Base-by-base conservation (phyloP, 2,797 vertebrate genomes). In the Atherinosoma microstoma region DNA sequence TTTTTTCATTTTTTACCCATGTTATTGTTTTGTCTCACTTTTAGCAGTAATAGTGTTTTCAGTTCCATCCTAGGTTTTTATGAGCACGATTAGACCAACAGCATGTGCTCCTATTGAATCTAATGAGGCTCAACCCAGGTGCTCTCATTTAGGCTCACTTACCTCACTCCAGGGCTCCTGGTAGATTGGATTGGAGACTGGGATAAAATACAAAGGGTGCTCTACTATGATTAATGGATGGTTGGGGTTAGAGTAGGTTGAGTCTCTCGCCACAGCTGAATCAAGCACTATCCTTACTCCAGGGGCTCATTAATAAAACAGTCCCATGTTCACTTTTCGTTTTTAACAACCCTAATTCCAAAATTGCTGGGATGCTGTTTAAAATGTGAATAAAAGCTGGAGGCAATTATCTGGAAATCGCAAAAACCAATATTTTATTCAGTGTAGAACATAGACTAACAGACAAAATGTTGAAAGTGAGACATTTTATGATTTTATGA, bases 51-150 rank as follows among this genome's bases (percentile, higher is more conserved):
- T 36, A n/a, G 16, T 36, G 32, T 65, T 24, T 54, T 54, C 22
- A 22, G 22, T 64, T 64, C 42, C 30, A 45, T 59, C 64, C 36
- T 4, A 16, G 54, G 66, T 59, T 70, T 62, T 76, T 64, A 64
- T 69, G 76, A 60, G 38, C 54, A 54, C 61, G 35, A 57, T 58
- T 40, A 57, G 3, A 29, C 67, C 56, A 74, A 66, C 62, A 62
- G 58, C 40, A 22, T 53, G 40, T 40, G 49, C 32, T 74, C 66
- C 18, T 66, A 30, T 38, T 36, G 42, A 68, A 64, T 0, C 16
- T 64, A 54, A 73, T 78, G 53, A 70, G 49, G 63, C 63, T 35
- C 34, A 36, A 35, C 49, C 45, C 32, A 24, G 32, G 18, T 32
- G 65, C 54, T 67, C 54, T 45, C 29, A 45, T 68, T 68, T 32